A percentile compares a stretch with the other conserved stretches of the same genome.
Conservation (phyloP, 2,888 invertebrate species). For the Atrina japonica region DNA sequence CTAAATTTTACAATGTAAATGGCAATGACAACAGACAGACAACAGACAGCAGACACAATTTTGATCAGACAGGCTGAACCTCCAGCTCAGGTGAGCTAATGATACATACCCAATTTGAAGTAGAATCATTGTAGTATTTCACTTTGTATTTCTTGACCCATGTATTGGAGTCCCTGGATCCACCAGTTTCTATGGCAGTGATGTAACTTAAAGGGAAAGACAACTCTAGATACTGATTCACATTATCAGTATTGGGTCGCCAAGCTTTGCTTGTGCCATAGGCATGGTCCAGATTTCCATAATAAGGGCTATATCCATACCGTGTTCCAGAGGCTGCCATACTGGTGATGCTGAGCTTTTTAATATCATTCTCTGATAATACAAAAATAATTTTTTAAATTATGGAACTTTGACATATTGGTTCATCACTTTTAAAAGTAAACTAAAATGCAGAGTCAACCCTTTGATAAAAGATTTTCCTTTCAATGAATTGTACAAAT, state of each 20-base stretch:
- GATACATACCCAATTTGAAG: conserved; percentile 50
- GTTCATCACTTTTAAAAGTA: not conserved
- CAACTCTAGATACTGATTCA: conserved; percentile 51
- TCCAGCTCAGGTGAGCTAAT: no score
- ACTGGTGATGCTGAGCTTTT: not conserved
- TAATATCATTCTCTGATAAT: not conserved
- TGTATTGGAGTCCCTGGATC: conserved; percentile 36
- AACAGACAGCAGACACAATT: no score
- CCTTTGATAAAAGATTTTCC: no score
- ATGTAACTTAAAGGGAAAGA: conserved; percentile 38
- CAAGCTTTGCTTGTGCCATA: conserved; percentile 37
- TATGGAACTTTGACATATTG: not conserved
- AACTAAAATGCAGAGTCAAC: no score
- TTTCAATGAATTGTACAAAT: no score
- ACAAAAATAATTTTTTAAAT: not conserved
- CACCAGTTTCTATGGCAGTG: conserved; percentile 54
- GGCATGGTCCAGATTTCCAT: conserved; percentile 43
- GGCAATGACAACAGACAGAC: no score
- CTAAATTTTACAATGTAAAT: no score
- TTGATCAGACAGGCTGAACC: no score
- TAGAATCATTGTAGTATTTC: conserved; percentile 46
- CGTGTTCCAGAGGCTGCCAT: conserved; percentile 9
- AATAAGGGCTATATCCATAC: conserved; percentile 30
- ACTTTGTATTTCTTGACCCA: conserved; percentile 54
- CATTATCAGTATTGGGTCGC: conserved; percentile 38